Evolutionary conservation across 2,113 vertebrate genomes (phyloP), one percentile per base, ranked within the genome.

Genomic region (Varanus komodoensis): DNA sequence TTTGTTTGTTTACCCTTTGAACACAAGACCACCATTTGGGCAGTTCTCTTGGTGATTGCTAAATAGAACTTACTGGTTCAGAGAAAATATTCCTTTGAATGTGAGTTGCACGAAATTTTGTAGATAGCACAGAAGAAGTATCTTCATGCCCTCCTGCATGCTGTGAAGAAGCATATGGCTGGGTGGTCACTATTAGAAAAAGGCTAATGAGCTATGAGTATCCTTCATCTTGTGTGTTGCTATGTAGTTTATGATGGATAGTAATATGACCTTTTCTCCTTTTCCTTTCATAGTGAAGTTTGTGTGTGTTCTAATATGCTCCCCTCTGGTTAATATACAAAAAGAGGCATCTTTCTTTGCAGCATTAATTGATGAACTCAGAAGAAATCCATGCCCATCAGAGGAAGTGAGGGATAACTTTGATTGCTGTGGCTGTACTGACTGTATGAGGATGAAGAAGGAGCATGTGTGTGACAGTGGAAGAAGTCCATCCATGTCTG

Each of bases 281-380:
- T n/a, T 29, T 32, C 7, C 57, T 87, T 29, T 48, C 17, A 29
- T 64, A 11, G 8, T 48, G 57, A 8, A 50, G 1, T 44, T 44
- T 44, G 12, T 48, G 57, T 67, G 9, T 82, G 74, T 71, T 90
- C 8, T 61, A 6, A 71, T 52, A 14, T 48, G 68, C 64, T 82
- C 27, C 38, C 29, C 6, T 21, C 14, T 75, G 21, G 32, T n/a
- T 44, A 89, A 71, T 85, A 54, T 54, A 69, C 25, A 38, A n/a
- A 89, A 67, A 50, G 32, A 0, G 57, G 87, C 6, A 52, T 73
- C 0, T 95, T 95, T 34, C 82, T 93, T 93, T 92, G 27, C 78
- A 99, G 98, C 98, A 91, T 97, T 98, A 89, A 98, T 99, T 90
- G 98, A 99, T 90, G 98, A 98, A 92, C 96, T 98, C 83, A 94